Base-by-base conservation (phyloP, 2,113 vertebrate species). In the Collichthys lucidus region DNA sequence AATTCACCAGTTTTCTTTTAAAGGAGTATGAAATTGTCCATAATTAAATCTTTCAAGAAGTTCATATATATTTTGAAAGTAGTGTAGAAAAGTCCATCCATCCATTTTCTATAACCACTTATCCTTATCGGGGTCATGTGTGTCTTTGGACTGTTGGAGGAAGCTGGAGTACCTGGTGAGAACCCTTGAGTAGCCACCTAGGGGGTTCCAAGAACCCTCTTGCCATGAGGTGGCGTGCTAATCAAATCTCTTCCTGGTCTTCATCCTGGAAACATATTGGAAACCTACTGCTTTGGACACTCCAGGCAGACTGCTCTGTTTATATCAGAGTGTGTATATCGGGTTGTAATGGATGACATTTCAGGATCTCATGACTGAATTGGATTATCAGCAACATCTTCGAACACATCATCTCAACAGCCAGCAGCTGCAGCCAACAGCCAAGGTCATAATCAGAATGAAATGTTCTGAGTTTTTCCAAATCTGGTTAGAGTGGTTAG, bases 341-440 rank as follows among this genome's bases (percentile, higher is more conserved):
- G 35, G 50, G 12, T 49, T 72, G 55, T 60, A 77, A 67, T 81
- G 75, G 49, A 63, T 81, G 68, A 71, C 73, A 79, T 84, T 82
- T 79, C 75, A 86, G 73, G 53, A 77, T 71, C 87, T 82, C 85
- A 82, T 86, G 82, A 89, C 85, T 59, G 46, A 75, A 89, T 91
- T 87, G n/a, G 59, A 89, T 89, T 80, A 84, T 84, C 67, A 40
- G 52, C 31, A 11, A 12, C 73, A 44, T 83, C 35, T 86, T 74
- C 9, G 11, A 14, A 31, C 53, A 16, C 44, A 52, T 62, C 73
- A 47, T 71, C 35, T 77, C 49, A 47, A 53, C 77, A 57, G 53
- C 52, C 60, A 65, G 69, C 69, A 78, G 82, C 62, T 46, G 59
- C 73, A 66, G 64, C 19, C 20, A 14, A 31, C 82, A 60, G 66